Base-by-base conservation (phyloP, 2,888 invertebrate species). In the Mesorhabditis sp. region DNA sequence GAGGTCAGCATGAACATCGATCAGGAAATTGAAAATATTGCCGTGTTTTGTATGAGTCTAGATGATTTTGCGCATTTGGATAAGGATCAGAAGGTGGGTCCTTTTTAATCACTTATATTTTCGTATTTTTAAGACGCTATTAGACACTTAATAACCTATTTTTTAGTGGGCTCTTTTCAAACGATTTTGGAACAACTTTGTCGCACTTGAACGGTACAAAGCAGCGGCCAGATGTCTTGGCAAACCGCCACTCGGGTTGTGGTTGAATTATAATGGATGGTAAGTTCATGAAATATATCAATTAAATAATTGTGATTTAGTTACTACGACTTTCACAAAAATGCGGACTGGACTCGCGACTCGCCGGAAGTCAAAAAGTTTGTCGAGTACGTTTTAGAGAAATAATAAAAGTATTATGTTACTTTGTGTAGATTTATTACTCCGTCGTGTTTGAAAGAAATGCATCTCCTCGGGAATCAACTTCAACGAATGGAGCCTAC, bases 11-110 rank as follows among this genome's bases (percentile, higher is more conserved):
- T 10, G 7, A 13, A 13, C 2, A 50, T 50, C 58, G n/a, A 50
- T n/a, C 28, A 28, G 28, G 58, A 50, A 50, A 50, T 50, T n/a
- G 58, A 50, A 50, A 50, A 50, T 50, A 50, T 50, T 50, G 58
- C 58, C 58, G 58, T 50, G 7, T 50, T 50, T 50, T 50, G 58
- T 50, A 50, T 50, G 58, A 50, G 58, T 2, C 58, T 50, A 2
- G 58, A 50, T 50, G 58, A 50, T 50, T 50, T 50, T n/a, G 58
- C 58, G n/a, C 58, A 50, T 50, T 50, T 50, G 58, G 58, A 50
- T 13, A 50, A 50, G 58, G 58, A 50, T 50, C 58, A 50, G n/a
- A 50, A 50, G 58, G 58, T 28, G 28, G 28, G 28, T 2, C 28
- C 28, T 28, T 28, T 28, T 28, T 28, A 28, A 28, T 28, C 28